Percentiles rank a stretch among this genome's conserved stretches.
Evolutionary conservation across 2,113 vertebrate genomes (phyloP).

Genomic region (Odocoileus hemionus): DNA sequence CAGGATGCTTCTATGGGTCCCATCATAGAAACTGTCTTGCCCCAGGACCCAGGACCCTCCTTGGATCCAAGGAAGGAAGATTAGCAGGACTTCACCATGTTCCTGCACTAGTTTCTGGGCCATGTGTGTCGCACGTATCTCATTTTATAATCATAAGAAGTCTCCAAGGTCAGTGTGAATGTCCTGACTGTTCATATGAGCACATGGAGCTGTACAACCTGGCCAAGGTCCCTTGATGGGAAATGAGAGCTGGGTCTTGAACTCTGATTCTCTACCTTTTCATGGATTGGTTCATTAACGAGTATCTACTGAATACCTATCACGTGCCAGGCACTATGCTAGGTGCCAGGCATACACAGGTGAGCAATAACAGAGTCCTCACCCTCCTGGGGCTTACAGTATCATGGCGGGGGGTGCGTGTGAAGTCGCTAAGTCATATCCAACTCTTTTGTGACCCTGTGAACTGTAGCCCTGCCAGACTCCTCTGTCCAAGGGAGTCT

Average conservation of each 20-base stretch:
- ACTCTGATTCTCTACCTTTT: not conserved
- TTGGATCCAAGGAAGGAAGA: not conserved
- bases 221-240: not conserved
- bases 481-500: not conserved
- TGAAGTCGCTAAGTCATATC: not conserved
- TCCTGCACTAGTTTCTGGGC: not conserved
- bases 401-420: not conserved
- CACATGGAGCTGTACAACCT: too few species aligned
- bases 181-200: not conserved
- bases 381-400: not conserved
- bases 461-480: not conserved
- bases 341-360: not conserved
- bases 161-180: not conserved
- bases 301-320: not conserved
- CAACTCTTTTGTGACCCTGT: not conserved
- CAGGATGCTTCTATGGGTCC: not conserved
- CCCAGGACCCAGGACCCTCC: not conserved
- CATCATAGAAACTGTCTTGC: not conserved
- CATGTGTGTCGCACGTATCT: rapidly evolving
- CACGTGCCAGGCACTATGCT: not conserved
- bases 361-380: not conserved
- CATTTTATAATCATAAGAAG: not conserved
- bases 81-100: too few species aligned
- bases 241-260: not conserved
- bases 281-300: not conserved